These are phyloP conservation scores for Neotoxoptera formosana DNA, from an alignment of 1,140 invertebrate genomes.

Conservation along the genomic window DNA sequence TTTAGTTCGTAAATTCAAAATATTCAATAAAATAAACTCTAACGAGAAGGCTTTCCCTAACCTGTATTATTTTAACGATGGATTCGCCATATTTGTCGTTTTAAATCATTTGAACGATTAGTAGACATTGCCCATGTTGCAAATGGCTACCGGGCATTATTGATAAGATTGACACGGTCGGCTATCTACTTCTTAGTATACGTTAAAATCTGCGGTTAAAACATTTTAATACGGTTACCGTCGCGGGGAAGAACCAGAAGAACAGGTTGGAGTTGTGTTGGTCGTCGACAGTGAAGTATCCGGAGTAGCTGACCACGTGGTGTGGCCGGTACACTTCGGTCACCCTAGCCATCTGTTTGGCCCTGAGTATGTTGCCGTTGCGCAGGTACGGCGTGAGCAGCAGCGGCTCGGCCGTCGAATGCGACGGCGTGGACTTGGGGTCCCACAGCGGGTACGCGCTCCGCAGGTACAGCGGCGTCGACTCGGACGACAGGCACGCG, in stretches of 20 bases:
- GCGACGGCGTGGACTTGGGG: conserved; percentile 22
- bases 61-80: no score
- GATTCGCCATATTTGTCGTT: no score
- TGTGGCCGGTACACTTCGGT: conserved; percentile 54
- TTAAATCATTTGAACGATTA: no score
- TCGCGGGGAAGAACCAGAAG: conserved; percentile 88
- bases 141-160: no score
- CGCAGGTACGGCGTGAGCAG: conserved; percentile 74
- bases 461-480: conserved; percentile 57
- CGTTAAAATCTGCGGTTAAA: no score
- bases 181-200: no score
- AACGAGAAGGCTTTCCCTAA: no score
- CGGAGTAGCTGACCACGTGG: conserved; percentile 66
- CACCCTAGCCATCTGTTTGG: conserved; percentile 65
- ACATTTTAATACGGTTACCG: conserved; percentile 62
- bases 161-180: no score
- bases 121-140: no score
- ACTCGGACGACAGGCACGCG: conserved; percentile 52
- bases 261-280: conserved; percentile 82
- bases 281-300: conserved; percentile 79
- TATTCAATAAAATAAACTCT: no score
- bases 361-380: conserved; percentile 68
- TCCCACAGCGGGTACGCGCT: conserved; percentile 58
- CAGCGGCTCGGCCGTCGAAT: conserved; percentile 69
- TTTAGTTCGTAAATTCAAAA: no score